A percentile compares a stretch with the other conserved stretches of the same genome.
phyloP scores from a whole-genome alignment of 2,113 vertebrate genomes.

The Cettia cetti region DNA sequence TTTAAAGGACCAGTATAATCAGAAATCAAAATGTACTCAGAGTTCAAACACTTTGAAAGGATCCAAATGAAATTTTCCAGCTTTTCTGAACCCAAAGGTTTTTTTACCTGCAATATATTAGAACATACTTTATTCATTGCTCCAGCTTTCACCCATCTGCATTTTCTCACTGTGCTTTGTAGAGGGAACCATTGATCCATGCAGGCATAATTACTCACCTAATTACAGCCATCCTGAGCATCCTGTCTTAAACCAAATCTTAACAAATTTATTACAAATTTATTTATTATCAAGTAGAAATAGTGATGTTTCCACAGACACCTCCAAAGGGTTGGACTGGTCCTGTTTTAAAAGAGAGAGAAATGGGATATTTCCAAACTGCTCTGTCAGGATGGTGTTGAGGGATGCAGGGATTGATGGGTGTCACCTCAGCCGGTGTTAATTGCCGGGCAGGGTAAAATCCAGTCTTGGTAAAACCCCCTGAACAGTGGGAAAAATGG shows the following conservation, averaged over 20 bases:
- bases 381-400: not conserved
- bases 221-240: not conserved
- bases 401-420: not conserved
- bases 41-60: not conserved
- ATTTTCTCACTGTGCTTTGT: not conserved
- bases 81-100: not conserved
- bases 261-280: not conserved
- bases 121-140: fast-evolving
- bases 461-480: not conserved
- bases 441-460: not conserved
- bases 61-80: not conserved
- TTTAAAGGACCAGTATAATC: not conserved
- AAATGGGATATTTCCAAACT: not conserved
- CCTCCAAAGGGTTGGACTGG: not conserved
- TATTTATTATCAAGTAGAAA: not conserved
- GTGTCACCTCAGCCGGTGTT: not conserved
- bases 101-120: not conserved
- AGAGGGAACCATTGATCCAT: not conserved
- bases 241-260: not conserved
- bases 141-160: not conserved
- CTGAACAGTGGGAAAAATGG: not conserved
- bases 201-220: not conserved
- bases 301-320: not conserved
- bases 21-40: not conserved
- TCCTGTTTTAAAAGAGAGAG: not conserved